Evolutionary conservation across 2,888 invertebrate genomes (phyloP), one percentile per base, ranked within the genome.

Genomic region (Tuta absoluta): DNA sequence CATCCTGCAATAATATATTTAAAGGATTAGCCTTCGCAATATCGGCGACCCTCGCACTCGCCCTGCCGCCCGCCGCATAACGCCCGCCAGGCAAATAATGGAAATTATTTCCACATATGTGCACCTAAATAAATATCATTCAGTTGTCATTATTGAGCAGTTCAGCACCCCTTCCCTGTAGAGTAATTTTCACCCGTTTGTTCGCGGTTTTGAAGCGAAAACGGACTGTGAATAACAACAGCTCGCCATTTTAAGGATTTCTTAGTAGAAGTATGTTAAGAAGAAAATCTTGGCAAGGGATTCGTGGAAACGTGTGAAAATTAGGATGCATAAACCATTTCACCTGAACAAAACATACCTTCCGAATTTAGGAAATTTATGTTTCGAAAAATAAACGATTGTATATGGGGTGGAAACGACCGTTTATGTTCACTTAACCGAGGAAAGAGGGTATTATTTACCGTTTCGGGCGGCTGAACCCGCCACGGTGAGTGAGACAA

Each of bases 371-470:
- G 80, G 76, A 87, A 90, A 90, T 91, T 89, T 89, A 91, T 90
- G 89, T 88, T 89, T 89, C 85, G 88, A 87, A 89, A 91, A 89
- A 89, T 87, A 90, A 90, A 90, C 86, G 89, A 85, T 87, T 87
- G 88, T 89, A 91, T 89, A 91, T 91, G 91, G 91, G 90, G 91
- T 91, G 91, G 91, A 91, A 91, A 90, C 91, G 89, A 88, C 85
- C 90, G 89, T 91, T 91, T 90, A 90, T 89, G 91, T 90, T 91
- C 91, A 91, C 91, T 91, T 91, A 91, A 91, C 90, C 91, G 90
- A 90, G 89, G 87, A 85, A 89, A 89, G 91, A 90, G 91, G 91
- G 89, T 90, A 90, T 90, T 91, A 91, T 91, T 91, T 91, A 91
- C 89, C 89, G 90, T 90, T 91, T 86, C 90, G 89, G 89, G 84